Percentiles rank a stretch among this genome's conserved stretches.
Evolutionary conservation across 1,140 invertebrate genomes (phyloP).

Genomic region (Saccostrea glomerata): DNA sequence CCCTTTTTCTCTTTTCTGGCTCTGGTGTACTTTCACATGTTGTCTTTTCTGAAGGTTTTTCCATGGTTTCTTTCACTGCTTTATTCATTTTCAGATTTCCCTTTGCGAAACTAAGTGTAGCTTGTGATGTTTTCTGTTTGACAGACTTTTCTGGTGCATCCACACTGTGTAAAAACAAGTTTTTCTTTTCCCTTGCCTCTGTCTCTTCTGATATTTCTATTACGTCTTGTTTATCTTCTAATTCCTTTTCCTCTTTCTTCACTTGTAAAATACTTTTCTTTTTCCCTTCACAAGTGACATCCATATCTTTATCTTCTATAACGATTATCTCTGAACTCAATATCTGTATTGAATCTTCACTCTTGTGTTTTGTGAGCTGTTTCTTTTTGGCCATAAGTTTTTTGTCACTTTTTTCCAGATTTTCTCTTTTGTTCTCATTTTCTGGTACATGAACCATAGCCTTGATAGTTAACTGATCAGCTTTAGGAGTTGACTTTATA

Average conservation of each 20-base stretch:
- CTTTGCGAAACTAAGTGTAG: conserved; percentile 55
- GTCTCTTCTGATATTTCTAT: background rate
- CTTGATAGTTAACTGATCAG: conserved; percentile 35
- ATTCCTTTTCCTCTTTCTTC: conserved; percentile 2
- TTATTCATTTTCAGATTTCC: conserved; percentile 48
- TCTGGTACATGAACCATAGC: conserved; percentile 53
- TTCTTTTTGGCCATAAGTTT: background rate
- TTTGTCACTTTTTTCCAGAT: background rate
- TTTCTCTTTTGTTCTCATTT: background rate
- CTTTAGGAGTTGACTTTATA: background rate
- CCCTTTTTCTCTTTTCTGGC: conserved; percentile 28
- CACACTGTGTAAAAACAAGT: background rate
- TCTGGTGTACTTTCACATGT: background rate
- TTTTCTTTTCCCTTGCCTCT: background rate
- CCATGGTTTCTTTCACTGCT: background rate
- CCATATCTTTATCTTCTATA: conserved; percentile 2
- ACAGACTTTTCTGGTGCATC: background rate
- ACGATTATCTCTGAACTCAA: conserved; percentile 5
- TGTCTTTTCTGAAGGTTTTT: background rate
- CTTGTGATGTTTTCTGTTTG: conserved; percentile 56
- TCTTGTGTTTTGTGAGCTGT: background rate
- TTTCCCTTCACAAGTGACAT: background rate
- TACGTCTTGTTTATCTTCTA: background rate
- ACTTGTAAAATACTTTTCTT: background rate
- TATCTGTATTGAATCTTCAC: background rate